Base-by-base conservation (phyloP, 2,113 vertebrate genomes). In the Lagopus muta region DNA sequence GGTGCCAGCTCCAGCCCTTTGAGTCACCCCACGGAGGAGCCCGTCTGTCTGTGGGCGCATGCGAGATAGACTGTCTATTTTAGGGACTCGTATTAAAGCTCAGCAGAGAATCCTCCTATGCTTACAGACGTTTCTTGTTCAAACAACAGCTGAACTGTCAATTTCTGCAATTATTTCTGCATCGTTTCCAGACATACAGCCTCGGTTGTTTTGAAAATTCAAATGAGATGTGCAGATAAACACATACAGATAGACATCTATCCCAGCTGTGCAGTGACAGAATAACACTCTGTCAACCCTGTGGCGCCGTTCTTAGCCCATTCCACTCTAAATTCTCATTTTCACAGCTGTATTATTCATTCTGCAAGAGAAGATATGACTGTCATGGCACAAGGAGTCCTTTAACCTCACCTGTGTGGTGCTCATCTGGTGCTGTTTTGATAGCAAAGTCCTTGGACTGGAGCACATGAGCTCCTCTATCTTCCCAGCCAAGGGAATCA, bases 91-190 rank as follows among this genome's bases (percentile, higher is more conserved):
- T 13, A 50, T 71, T 42, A 90, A 71, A 94, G 79, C 75, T 83
- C 54, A 88, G 55, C 45, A 93, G 90, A 80, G 72, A 54, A 83
- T 30, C 70, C 93, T 93, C 93, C 92, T 52, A 86, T 57, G 88
- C 69, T 75, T 36, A 64, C 24, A 78, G 36, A 69, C 36, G 40
- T 36, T 74, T 61, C 57, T 65, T 86, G 85, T 67, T 71, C 76
- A 57, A 78, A 69, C 38, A 71, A 17, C 3, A 32, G 34, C 57
- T 82, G 67, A 88, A 47, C 43, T 32, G 71, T 50, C 84, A 60
- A 42, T 85, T 72, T 71, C 42, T 88, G 54, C 52, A 50, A 28
- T 88, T 82, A 84, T 64, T 89, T 81, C 72, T 94, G 50, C 0
- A 0, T n/a, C 8, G 82, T 72, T 77, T 78, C 40, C 40, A 32